Percentiles rank a stretch among this genome's conserved stretches.
Conservation (phyloP, 2,797 vertebrate genomes). For the Scarus forsteni region DNA sequence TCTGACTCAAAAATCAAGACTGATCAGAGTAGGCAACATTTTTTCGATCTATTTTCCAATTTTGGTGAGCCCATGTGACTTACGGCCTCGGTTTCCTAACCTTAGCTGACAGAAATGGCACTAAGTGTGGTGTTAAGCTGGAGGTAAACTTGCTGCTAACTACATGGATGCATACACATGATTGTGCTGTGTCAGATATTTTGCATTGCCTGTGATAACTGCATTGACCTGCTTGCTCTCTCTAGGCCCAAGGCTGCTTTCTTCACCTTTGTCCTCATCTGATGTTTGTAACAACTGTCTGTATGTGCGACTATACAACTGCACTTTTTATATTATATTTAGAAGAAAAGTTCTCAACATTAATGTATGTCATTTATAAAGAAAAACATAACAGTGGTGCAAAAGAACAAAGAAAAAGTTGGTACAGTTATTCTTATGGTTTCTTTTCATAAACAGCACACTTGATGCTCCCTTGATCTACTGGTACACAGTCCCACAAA, state of each 20-base stretch:
- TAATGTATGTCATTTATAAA: neutral
- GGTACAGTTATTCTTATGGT: too few species aligned
- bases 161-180: too few species aligned
- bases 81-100: too few species aligned
- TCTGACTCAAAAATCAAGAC: too few species aligned
- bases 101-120: too few species aligned
- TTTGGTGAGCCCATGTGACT: too few species aligned
- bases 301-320: neutral
- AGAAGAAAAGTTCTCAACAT: neutral
- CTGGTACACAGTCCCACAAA: slow-evolving; percentile 1
- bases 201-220: slow-evolving; percentile 2
- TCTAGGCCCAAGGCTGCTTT: neutral
- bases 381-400: neutral
- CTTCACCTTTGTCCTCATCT: neutral
- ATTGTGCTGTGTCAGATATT: neutral
- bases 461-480: neutral
- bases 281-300: neutral
- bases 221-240: neutral
- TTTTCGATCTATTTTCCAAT: too few species aligned
- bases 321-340: neutral
- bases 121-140: too few species aligned
- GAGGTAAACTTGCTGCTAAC: too few species aligned
- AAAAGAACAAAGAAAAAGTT: neutral
- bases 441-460: neutral
- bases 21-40: too few species aligned